Evolutionary conservation across 2,113 vertebrate species (phyloP).

Genomic region (Eulemur rufifrons): DNA sequence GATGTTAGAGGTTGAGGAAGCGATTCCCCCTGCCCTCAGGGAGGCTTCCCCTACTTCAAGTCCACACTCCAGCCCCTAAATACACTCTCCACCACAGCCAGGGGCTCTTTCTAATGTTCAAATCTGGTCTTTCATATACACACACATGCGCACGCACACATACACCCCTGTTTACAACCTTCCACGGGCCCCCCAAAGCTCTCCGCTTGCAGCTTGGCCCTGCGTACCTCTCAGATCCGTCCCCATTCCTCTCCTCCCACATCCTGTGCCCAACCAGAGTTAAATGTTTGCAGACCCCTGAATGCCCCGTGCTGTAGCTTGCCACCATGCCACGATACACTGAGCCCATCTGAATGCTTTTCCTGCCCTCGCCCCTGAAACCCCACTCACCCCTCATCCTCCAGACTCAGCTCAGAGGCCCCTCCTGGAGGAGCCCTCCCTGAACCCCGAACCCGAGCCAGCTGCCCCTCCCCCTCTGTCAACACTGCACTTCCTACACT

Average conservation of each 20-base stretch:
- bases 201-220: not conserved
- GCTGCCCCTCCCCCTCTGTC: no score
- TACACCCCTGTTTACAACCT: not conserved
- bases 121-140: not conserved
- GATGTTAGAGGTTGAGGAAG: not conserved
- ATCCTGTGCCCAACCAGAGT: not conserved
- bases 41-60: not conserved
- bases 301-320: rapidly evolving
- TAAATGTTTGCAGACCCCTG: not conserved
- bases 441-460: not conserved
- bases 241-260: not conserved
- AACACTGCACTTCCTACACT: not conserved
- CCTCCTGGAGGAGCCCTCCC: not conserved
- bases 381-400: not conserved
- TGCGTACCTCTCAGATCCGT: no score
- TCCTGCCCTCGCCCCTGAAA: not conserved
- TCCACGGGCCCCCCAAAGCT: not conserved
- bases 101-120: not conserved
- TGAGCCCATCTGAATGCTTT: not conserved
- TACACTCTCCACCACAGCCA: not conserved
- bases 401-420: not conserved
- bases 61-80: not conserved
- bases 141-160: not conserved
- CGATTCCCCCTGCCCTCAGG: not conserved
- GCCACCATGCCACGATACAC: not conserved